Base-by-base conservation (phyloP, 2,113 vertebrate species). In the Pituophis catenifer region DNA sequence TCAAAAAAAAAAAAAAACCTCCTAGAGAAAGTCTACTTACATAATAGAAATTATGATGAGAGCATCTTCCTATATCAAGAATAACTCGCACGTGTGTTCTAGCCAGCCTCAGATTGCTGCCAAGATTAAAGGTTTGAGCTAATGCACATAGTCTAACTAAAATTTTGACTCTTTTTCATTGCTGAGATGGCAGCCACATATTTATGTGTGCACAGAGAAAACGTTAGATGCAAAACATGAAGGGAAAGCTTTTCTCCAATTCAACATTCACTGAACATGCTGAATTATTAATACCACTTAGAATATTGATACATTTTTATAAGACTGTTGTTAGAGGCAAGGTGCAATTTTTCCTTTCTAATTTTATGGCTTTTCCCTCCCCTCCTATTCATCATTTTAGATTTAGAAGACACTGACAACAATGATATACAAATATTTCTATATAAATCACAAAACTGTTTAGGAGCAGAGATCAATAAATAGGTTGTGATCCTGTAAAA, bases 261-360 rank as follows among this genome's bases (percentile, higher is more conserved):
- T 97, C 93, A 95, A 95, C 8, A 96, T 96, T 97, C 97, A 96
- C 86, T 93, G 92, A 90, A 94, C 96, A 92, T 96, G 97, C 96
- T 96, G 95, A 96, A 96, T 94, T 85, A 58, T 91, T 97, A 95
- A 90, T 59, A 93, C 97, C 96, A 97, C 94, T 97, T 97, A 97
- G 93, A 94, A 95, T 93, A 95, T 96, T 96, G 97, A 96, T 96
- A 97, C 96, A 91, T 65, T 59, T 95, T 96, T 33, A 95, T 89
- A 97, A 96, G 97, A 97, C 96, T 97, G 96, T 97, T 97, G 97
- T 97, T 94, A 89, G 91, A 96, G 92, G 95, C 97, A 95, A 93
- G 91, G 93, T 96, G 94, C 97, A 96, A 97, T 96, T 96, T 96
- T 96, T 97, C 15, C 0, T 93, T 95, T 97, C 94, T 94, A 93